Percentiles rank a stretch among this genome's conserved stretches.
These are phyloP conservation scores for Lasiurus cinereus DNA, from an alignment of 2,113 vertebrate genomes.

Conservation along the genomic window DNA sequence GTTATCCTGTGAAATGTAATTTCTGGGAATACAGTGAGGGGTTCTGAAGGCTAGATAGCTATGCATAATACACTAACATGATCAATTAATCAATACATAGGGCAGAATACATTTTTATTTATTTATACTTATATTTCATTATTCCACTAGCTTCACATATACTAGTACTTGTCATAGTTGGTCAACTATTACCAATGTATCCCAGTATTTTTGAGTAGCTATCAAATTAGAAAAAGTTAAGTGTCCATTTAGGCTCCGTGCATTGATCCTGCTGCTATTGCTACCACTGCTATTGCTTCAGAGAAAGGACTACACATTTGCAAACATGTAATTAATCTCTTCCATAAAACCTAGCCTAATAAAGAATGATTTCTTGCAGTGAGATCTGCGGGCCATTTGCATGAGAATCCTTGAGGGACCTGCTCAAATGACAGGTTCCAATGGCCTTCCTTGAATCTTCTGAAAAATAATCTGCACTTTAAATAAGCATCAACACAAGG, in stretches of 20 bases:
- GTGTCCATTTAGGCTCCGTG: background rate
- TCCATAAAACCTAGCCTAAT: background rate
- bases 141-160: background rate
- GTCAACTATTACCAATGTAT: background rate
- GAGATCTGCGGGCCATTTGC: background rate
- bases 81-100: background rate
- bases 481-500: background rate
- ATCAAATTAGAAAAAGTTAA: background rate
- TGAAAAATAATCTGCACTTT: slow-evolving; percentile 34
- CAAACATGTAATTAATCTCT: background rate
- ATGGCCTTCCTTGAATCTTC: background rate
- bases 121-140: background rate
- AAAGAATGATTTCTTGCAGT: background rate
- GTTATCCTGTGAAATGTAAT: background rate
- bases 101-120: background rate
- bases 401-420: background rate
- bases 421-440: background rate
- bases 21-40: background rate
- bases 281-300: too few relatives aligned
- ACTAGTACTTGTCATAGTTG: background rate
- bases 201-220: background rate
- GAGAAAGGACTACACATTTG: background rate
- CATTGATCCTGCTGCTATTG: too few relatives aligned
- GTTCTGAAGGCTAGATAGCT: background rate
- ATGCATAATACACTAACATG: background rate